Evolutionary conservation across 2,888 invertebrate genomes (phyloP).

Genomic region (Acanthosepion pharaonis): DNA sequence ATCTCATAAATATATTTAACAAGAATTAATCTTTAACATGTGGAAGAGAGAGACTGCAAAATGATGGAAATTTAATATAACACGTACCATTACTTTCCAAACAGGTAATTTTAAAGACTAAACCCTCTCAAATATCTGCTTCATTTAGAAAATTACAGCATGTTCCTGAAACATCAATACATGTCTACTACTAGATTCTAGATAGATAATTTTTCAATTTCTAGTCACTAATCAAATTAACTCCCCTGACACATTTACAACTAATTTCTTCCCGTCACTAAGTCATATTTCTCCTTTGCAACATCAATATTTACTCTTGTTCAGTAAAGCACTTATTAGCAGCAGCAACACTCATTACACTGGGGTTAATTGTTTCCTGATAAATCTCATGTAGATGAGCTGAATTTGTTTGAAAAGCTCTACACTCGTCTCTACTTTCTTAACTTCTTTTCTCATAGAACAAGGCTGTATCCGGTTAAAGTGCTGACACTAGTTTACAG

Average conservation of each 20-base stretch:
- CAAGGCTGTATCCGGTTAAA: neutral
- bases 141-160: neutral
- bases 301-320: neutral
- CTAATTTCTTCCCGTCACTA: neutral
- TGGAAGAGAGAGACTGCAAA: no score
- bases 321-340: neutral
- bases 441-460: neutral
- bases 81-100: neutral
- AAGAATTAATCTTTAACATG: no score
- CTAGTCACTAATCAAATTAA: neutral
- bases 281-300: constrained; percentile 8
- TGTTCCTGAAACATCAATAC: neutral
- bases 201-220: neutral
- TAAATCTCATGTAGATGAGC: neutral
- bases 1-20: no score
- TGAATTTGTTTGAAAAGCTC: neutral
- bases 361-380: neutral
- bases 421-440: neutral
- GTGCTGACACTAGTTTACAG: neutral
- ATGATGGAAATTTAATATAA: neutral
- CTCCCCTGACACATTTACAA: neutral
- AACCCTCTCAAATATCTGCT: neutral
- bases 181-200: neutral
- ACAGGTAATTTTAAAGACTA: neutral
- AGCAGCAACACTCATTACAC: constrained; percentile 16